A percentile compares a stretch with the other conserved stretches of the same genome.
Evolutionary conservation across 2,888 invertebrate species (phyloP).

Genomic region (Callimorpha dominula): DNA sequence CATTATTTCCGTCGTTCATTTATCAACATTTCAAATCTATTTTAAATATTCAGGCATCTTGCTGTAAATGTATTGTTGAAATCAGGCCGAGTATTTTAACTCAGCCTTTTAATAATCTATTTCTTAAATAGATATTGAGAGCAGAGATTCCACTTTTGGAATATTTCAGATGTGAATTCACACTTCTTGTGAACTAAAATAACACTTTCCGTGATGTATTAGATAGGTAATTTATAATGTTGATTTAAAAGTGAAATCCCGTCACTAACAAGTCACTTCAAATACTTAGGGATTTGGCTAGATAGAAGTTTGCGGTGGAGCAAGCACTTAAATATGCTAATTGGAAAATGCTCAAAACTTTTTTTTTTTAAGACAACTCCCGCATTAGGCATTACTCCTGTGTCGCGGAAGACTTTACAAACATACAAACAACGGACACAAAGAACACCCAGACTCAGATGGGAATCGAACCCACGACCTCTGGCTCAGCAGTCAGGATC

Average conservation of each 20-base stretch:
- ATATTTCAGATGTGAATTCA: not conserved
- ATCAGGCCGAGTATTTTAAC: conserved; percentile 21
- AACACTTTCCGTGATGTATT: not conserved
- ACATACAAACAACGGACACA: no score
- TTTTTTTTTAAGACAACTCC: no score
- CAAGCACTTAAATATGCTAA: no score
- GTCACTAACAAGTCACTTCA: no score
- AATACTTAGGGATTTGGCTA: no score
- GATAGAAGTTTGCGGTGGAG: no score
- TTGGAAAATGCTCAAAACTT: no score
- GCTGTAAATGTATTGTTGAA: conserved; percentile 13
- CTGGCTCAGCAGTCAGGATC: no score
- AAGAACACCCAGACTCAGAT: no score
- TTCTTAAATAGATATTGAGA: conserved; percentile 6
- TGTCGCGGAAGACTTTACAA: no score
- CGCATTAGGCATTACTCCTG: no score
- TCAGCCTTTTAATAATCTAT: conserved; percentile 11
- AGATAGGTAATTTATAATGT: not conserved
- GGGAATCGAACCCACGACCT: no score
- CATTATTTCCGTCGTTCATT: conserved; percentile 8
- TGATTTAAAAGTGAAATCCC: not conserved
- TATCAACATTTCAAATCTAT: conserved; percentile 12
- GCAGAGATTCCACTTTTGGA: not conserved
- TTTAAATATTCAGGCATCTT: conserved; percentile 12
- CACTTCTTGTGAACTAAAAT: not conserved